Percentiles rank a stretch among this genome's conserved stretches.
Evolutionary conservation across 2,888 invertebrate genomes (phyloP).

Genomic region (Auanema freiburgensis): DNA sequence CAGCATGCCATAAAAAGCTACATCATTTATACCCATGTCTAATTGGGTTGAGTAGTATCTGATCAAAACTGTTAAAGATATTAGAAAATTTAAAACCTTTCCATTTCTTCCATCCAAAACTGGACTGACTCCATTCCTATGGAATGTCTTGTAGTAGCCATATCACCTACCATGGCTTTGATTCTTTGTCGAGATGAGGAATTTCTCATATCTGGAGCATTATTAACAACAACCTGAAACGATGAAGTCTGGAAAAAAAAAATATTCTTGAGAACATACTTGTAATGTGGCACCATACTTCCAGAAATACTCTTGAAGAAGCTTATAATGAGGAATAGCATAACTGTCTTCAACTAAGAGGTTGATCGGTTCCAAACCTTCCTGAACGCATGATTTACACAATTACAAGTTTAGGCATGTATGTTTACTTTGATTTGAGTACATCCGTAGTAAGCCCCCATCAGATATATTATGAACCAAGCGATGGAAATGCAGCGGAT

Average conservation of each 20-base stretch:
- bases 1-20: constrained; percentile 54
- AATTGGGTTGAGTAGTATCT: constrained; percentile 53
- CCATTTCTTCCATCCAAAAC: constrained; percentile 63
- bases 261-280: constrained; percentile 18
- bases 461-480: constrained; percentile 62
- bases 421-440: constrained; percentile 40
- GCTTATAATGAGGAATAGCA: constrained; percentile 60
- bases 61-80: constrained; percentile 4
- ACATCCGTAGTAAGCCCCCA: constrained; percentile 61
- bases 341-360: constrained; percentile 61
- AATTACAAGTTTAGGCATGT: neutral
- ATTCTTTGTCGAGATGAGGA: constrained; percentile 45
- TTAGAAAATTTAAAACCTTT: too few species aligned
- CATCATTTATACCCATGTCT: constrained; percentile 47
- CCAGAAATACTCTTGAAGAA: constrained; percentile 61
- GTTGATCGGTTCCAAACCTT: constrained; percentile 60
- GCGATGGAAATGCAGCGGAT: constrained; percentile 52
- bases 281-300: constrained; percentile 61
- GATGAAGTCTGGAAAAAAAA: neutral
- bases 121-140: constrained; percentile 61
- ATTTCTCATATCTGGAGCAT: constrained; percentile 58
- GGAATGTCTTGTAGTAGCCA: constrained; percentile 62
- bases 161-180: constrained; percentile 53
- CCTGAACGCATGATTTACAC: constrained; percentile 16
- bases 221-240: constrained; percentile 59